Evolutionary conservation across 2,113 vertebrate genomes (phyloP).

Genomic region (Aythya baeri): DNA sequence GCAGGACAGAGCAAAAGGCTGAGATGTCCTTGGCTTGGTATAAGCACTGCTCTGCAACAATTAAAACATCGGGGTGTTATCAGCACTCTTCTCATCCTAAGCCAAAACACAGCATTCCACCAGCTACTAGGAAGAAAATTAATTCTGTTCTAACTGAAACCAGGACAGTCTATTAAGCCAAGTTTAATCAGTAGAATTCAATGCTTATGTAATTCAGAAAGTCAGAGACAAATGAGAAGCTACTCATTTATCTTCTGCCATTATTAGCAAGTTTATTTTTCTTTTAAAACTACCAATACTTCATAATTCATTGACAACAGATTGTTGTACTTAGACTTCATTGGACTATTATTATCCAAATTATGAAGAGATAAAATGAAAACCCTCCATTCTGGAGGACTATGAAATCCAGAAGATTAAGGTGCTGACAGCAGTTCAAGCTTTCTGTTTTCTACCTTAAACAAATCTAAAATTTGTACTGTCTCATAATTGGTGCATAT

Average conservation of each 20-base stretch:
- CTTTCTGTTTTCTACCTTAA: not conserved
- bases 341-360: not conserved
- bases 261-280: not conserved
- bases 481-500: not conserved
- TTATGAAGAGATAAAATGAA: not conserved
- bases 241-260: not conserved
- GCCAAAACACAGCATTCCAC: too few relatives aligned
- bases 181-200: not conserved
- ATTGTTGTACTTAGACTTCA: not conserved
- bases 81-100: too few relatives aligned
- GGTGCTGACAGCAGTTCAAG: not conserved
- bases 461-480: not conserved
- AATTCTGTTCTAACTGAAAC: too few relatives aligned
- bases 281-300: not conserved
- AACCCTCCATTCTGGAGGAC: rapidly evolving
- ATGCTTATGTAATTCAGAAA: not conserved
- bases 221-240: not conserved
- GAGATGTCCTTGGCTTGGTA: too few relatives aligned
- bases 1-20: too few relatives aligned
- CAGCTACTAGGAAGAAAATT: too few relatives aligned
- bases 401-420: not conserved
- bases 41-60: too few relatives aligned
- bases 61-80: too few relatives aligned
- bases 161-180: not conserved
- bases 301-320: not conserved